Evolutionary conservation across 2,888 invertebrate genomes (phyloP).

Genomic region (Tenthredo distinguenda): DNA sequence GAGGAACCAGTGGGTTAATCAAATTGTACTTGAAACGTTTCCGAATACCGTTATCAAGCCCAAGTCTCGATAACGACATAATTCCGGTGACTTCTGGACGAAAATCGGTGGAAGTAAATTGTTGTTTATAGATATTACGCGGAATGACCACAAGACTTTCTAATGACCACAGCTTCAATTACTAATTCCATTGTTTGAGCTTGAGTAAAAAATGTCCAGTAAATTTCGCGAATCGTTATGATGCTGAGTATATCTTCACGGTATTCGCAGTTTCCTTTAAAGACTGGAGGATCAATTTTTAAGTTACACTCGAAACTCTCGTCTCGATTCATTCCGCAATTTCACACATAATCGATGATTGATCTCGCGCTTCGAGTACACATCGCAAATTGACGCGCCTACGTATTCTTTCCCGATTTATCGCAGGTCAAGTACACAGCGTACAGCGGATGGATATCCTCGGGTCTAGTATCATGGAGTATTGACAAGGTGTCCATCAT

Average conservation of each 20-base stretch:
- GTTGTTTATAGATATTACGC: constrained; percentile 18
- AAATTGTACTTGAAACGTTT: background rate
- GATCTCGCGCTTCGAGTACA: background rate
- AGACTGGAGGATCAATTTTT: background rate
- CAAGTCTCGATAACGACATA: background rate
- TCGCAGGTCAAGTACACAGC: constrained; percentile 90
- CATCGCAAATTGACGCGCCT: background rate
- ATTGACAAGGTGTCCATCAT: constrained; percentile 91
- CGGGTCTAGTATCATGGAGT: constrained; percentile 89
- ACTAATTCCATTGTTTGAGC: constrained; percentile 9
- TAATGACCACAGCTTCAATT: constrained; percentile 23
- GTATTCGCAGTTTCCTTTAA: background rate
- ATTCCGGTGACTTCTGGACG: background rate
- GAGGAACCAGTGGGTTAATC: background rate
- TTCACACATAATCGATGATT: background rate
- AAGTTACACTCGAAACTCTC: background rate
- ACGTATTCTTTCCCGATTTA: constrained; percentile 75
- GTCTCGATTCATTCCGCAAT: background rate
- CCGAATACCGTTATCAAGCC: background rate
- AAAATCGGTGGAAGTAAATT: constrained; percentile 27
- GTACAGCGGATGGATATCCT: constrained; percentile 94
- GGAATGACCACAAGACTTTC: constrained; percentile 40
- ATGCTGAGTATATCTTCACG: background rate
- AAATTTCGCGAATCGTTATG: background rate
- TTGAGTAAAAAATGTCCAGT: constrained; percentile 16